Evolutionary conservation across 2,113 vertebrate species (phyloP).

Genomic region (Anas platyrhynchos): DNA sequence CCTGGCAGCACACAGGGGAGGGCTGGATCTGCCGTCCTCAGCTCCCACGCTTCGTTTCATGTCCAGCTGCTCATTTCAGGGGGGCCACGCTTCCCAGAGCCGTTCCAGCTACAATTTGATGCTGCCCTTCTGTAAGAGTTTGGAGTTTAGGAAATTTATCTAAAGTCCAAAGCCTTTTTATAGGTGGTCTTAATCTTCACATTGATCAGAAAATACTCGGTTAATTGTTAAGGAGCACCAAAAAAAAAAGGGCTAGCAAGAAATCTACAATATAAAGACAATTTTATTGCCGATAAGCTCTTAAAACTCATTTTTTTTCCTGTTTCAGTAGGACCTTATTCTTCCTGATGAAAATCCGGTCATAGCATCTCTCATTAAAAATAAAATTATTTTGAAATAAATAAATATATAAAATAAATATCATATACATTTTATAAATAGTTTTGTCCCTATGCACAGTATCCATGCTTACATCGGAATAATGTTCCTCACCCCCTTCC

Average conservation of each 20-base stretch:
- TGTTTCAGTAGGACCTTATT: constrained; percentile 83
- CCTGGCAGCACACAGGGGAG: fast-evolving
- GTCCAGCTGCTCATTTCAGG: fast-evolving
- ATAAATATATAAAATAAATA: constrained; percentile 99
- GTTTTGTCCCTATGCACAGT: constrained; percentile 94
- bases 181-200: neutral
- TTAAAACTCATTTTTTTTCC: constrained; percentile 76
- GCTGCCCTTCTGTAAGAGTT: neutral
- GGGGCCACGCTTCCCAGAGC: neutral
- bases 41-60: fast-evolving
- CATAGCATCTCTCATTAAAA: constrained; percentile 87
- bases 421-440: constrained; percentile 99
- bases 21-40: neutral
- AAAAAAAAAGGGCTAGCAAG: constrained; percentile 68
- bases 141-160: neutral
- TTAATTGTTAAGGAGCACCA: neutral
- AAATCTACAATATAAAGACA: constrained; percentile 85
- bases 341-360: constrained; percentile 83
- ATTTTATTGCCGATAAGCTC: constrained; percentile 93
- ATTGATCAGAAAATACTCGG: neutral
- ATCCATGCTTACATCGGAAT: constrained; percentile 89
- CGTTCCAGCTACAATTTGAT: neutral
- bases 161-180: neutral
- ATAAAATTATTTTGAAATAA: constrained; percentile 95
- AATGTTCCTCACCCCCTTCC: constrained; percentile 76